Evolutionary conservation across 2,113 vertebrate species (phyloP), one percentile per base, ranked within the genome.

Genomic region (Merops nubicus): DNA sequence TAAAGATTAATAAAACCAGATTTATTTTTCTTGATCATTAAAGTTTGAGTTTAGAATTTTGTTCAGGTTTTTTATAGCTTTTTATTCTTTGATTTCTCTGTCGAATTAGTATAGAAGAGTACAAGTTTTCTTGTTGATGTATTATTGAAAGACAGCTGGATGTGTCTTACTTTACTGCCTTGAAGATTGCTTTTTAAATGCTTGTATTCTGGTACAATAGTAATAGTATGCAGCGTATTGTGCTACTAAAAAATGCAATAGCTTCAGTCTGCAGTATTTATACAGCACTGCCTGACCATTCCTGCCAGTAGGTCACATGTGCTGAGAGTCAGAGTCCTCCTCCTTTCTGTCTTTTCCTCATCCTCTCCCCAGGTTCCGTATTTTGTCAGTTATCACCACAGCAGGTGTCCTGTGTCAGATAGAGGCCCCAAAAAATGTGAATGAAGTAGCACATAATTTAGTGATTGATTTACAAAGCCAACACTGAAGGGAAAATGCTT

Each of bases 361-460:
- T 92, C 70, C 40, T 64, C 90, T 93, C 83, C 50, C 80, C 86
- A 80, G 70, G 68, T 63, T 63, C 83, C 63, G 10, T 63, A 53
- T 91, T 90, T 53, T 94, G 83, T 73, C 94, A 74, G 60, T 34
- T 93, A 76, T 90, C 12, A 5, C 69, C 85, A 18, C 95, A 94
- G 89, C 84, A 85, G 89, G 80, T 85, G 87, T 50, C 76, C 70
- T 59, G 34, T 0, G 5, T 87, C 77, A 87, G 86, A 63, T 51
- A 64, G 34, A 94, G 51, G 59, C 72, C 83, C 38, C 0, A 48
- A 79, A 78, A 86, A 48, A 21, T 6, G 64, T 82, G 77, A 92
- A 89, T n/a, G 76, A 73, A 96, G 62, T 26, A 85, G 69, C 76
- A 85, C 47, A 40, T 96, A 81, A 94, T 92, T 77, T 85, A 92